Conservation (phyloP, 2,797 vertebrate species). For the Rhadinocentrus ornatus region DNA sequence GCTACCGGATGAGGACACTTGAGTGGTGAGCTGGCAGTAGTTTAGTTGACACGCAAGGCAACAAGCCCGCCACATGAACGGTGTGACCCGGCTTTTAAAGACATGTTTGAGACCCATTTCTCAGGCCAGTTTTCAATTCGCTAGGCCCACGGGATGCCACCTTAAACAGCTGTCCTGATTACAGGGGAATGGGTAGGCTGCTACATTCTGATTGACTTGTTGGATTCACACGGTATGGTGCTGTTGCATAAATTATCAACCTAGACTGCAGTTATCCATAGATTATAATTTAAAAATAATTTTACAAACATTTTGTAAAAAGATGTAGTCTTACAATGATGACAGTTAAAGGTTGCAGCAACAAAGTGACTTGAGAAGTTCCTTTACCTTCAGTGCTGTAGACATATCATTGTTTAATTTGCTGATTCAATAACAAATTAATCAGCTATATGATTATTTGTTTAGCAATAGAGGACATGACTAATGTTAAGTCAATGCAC, state of each 20-base stretch:
- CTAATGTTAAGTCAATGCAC: not conserved
- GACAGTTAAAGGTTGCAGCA: not conserved
- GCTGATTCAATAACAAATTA: too few relatives aligned
- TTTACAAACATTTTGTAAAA: not conserved
- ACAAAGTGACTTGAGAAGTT: not conserved
- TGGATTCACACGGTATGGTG: conserved; percentile 43
- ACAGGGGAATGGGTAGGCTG: conserved; percentile 29
- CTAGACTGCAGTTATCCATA: not conserved
- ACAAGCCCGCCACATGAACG: not conserved
- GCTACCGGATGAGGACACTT: conserved; percentile 21
- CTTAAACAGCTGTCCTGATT: conserved; percentile 53
- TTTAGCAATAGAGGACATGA: not conserved
- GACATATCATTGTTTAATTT: too few relatives aligned
- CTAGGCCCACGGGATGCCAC: conserved; percentile 58
- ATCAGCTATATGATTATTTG: not conserved
- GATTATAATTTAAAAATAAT: not conserved
- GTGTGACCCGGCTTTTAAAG: conserved; percentile 41
- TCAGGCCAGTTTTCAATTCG: conserved; percentile 54
- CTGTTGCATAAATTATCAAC: conserved; percentile 28
- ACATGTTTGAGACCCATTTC: conserved; percentile 27
- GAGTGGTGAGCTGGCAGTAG: not conserved
- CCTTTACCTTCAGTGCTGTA: not conserved
- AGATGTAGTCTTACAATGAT: not conserved
- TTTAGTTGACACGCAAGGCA: not conserved
- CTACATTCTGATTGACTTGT: conserved; percentile 39